phyloP scores from a whole-genome alignment of 2,113 vertebrate species.

The Crotophaga sulcirostris region DNA sequence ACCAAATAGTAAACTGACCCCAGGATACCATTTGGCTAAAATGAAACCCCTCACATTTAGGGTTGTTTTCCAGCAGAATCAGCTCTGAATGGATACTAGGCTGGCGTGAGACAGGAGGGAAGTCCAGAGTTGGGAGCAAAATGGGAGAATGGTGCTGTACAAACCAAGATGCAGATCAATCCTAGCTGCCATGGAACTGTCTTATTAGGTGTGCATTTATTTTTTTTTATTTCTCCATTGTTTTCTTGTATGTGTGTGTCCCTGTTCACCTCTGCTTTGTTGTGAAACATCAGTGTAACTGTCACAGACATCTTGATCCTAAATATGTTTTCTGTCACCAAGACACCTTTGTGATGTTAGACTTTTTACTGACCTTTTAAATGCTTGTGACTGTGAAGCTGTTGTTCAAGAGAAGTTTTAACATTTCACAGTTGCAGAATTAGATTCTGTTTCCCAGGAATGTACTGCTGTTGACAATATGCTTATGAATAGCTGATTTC shows the following conservation, averaged over 20 bases:
- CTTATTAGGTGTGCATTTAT: neutral
- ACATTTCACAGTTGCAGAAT: neutral
- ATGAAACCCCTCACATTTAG: neutral
- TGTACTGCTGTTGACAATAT: neutral
- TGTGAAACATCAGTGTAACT: neutral
- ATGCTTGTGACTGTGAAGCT: neutral
- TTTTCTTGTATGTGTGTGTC: neutral
- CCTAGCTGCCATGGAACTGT: neutral
- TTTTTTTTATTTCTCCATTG: neutral
- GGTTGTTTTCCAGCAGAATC: neutral
- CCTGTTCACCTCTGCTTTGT: neutral
- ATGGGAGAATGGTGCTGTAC: neutral
- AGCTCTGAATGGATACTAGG: neutral
- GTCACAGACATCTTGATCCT: neutral
- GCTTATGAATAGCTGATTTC: neutral
- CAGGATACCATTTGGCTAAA: neutral
- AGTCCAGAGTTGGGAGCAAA: neutral
- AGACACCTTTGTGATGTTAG: neutral
- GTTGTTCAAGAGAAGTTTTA: neutral
- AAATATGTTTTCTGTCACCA: neutral
- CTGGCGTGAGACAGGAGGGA: neutral
- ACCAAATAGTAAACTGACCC: neutral
- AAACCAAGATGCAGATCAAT: neutral
- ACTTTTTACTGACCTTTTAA: neutral
- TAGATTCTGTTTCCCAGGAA: neutral